These are phyloP conservation scores for Prochilodus magdalenae DNA, from an alignment of 2,113 vertebrate genomes.

Conservation along the genomic window DNA sequence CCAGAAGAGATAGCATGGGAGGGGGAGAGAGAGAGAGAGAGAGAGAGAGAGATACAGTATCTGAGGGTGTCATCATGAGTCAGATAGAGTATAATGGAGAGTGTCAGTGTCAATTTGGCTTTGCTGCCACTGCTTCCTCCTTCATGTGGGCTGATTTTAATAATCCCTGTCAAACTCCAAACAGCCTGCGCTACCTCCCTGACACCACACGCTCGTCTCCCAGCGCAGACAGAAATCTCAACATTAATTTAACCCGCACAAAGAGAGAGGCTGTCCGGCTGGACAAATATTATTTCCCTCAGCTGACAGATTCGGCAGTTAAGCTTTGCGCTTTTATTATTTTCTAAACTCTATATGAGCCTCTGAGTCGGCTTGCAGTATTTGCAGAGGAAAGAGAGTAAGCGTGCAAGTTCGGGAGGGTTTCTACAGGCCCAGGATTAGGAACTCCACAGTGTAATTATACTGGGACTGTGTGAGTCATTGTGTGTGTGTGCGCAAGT, in stretches of 20 bases:
- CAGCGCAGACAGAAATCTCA: constrained; percentile 93
- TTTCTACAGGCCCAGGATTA: constrained; percentile 82
- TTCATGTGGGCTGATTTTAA: constrained; percentile 97
- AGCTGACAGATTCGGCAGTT: constrained; percentile 91
- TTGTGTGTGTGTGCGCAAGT: constrained; percentile 50
- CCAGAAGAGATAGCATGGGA: too few relatives aligned
- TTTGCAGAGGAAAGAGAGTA: constrained; percentile 64
- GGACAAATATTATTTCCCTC: constrained; percentile 99
- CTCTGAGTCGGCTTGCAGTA: constrained; percentile 53
- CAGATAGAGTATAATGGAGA: constrained; percentile 95
- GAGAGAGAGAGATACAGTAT: constrained; percentile 73
- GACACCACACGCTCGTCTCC: constrained; percentile 86
- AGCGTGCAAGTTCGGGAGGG: constrained; percentile 69
- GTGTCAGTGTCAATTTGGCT: constrained; percentile 97
- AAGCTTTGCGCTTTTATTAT: constrained; percentile 88
- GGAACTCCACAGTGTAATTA: constrained; percentile 82
- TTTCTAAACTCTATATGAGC: constrained; percentile 68
- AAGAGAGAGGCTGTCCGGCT: constrained; percentile 93
- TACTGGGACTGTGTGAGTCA: constrained; percentile 56
- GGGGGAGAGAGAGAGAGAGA: constrained; percentile 34
- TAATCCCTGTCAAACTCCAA: constrained; percentile 99
- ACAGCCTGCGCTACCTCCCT: constrained; percentile 90
- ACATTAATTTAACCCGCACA: constrained; percentile 96
- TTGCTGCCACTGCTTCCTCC: constrained; percentile 84
- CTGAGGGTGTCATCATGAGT: constrained; percentile 90